These are phyloP conservation scores for Empidonax alnorum DNA, from an alignment of 2,113 vertebrate genomes.

Conservation along the genomic window DNA sequence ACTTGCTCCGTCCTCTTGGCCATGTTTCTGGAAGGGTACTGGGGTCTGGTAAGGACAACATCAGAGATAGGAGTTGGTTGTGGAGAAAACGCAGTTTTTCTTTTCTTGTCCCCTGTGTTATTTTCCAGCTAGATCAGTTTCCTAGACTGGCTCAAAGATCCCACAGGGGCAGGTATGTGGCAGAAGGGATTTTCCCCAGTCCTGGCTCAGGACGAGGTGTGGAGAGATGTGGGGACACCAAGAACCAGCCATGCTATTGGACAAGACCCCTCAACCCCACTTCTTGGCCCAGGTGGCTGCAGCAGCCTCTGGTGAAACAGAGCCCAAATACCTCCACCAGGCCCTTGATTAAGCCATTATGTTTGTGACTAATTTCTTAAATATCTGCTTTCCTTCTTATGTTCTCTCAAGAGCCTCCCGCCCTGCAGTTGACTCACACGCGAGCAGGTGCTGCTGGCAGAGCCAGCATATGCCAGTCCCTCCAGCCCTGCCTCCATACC, in stretches of 20 bases:
- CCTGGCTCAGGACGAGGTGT: fast-evolving
- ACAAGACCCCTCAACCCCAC: neutral
- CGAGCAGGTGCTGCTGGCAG: constrained; percentile 39
- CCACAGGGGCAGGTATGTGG: fast-evolving
- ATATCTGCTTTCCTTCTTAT: constrained; percentile 50
- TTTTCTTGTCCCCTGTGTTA: neutral
- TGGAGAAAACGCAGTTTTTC: neutral
- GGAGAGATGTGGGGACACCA: neutral
- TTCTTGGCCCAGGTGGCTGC: neutral
- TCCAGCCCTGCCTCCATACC: neutral
- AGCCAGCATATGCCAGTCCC: fast-evolving
- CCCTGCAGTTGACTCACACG: neutral
- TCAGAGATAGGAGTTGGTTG: neutral
- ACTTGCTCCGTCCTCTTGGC: neutral
- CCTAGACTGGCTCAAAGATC: neutral
- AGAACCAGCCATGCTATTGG: neutral
- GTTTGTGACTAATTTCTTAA: constrained; percentile 64
- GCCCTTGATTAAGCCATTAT: constrained; percentile 43
- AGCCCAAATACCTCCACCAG: neutral
- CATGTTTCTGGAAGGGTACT: neutral
- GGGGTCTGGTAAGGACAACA: neutral
- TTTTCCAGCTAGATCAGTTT: neutral
- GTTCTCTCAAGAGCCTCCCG: constrained; percentile 10
- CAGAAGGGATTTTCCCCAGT: neutral
- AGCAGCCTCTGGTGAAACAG: neutral